These are phyloP conservation scores for Aegypius monachus DNA, from an alignment of 2,113 vertebrate species.

Conservation along the genomic window DNA sequence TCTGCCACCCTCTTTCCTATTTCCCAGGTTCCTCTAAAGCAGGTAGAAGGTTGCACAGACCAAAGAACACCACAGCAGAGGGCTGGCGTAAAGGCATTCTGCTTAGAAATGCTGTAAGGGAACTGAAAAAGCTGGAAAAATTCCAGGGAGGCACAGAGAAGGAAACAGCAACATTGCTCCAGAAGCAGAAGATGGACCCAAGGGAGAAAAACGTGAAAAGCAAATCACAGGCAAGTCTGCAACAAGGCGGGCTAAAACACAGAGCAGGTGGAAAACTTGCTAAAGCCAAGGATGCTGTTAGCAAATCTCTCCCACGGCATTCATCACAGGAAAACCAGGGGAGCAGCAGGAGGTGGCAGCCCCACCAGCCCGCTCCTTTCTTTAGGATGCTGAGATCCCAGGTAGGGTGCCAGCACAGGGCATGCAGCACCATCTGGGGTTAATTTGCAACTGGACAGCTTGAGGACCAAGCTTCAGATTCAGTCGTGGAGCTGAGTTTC, in stretches of 20 bases:
- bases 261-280: not conserved
- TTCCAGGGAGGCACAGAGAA: rapidly evolving
- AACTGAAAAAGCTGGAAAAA: not conserved
- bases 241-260: rapidly evolving
- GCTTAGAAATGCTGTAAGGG: not conserved
- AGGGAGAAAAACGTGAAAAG: not conserved
- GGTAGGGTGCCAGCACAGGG: not conserved
- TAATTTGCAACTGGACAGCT: not conserved
- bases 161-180: rapidly evolving
- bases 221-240: not conserved
- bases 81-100: not conserved
- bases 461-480: not conserved
- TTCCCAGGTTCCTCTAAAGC: not conserved
- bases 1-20: not conserved
- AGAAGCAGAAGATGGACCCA: rapidly evolving
- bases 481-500: not conserved
- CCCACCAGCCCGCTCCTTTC: not conserved
- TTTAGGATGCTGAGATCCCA: not conserved
- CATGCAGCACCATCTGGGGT: rapidly evolving
- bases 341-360: not conserved
- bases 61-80: not conserved
- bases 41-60: not conserved
- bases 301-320: not conserved
- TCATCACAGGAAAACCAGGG: not conserved
- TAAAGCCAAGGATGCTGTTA: not conserved